Evolutionary conservation across 2,113 vertebrate genomes (phyloP), one percentile per base, ranked within the genome.

Genomic region (Anolis sagrei): DNA sequence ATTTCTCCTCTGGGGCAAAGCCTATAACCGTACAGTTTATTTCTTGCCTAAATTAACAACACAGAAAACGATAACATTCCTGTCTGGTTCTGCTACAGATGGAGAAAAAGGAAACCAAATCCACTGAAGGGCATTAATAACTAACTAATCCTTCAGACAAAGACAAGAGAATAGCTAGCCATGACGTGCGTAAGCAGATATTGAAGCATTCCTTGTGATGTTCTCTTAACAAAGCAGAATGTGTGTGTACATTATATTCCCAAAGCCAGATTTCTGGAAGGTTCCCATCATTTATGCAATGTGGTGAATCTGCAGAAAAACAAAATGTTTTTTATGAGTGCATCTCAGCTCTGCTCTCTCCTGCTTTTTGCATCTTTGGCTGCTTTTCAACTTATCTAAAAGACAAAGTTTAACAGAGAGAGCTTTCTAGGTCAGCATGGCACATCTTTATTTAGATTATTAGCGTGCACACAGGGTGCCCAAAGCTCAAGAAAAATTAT

Each of bases 171-270:
- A 32, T 51, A 76, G 44, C 81, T 90, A 51, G 29, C 62, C 66
- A 66, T 74, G 89, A 36, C 75, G 75, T 86, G 66, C 82, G 61
- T 49, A 75, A 83, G 69, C 81, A 85, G 34, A 82, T 89, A 86
- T 54, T 23, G 51, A 1, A 75, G 51, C 58, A 54, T 29, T 11
- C 81, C 69, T 79, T 86, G 39, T 1, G 76, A 29, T 36, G 49
- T 82, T 85, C 85, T 85, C 49, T 62, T 9, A 34, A 51, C 68
- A 34, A 68, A 79, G 85, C 9, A 58, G 29, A 8, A 3, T 75
- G 48, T 48, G 25, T 23, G 27, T 54, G 27, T 87, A 54, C 68
- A 70, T 77, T 78, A 36, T 16, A 54, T 85, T 58, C 23, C 49
- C 48, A 74, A 69, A 39, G 3, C 2, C 61, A 77, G 89, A 79